Conservation (phyloP, 2,888 invertebrate species). For the Colostygia pectinataria region DNA sequence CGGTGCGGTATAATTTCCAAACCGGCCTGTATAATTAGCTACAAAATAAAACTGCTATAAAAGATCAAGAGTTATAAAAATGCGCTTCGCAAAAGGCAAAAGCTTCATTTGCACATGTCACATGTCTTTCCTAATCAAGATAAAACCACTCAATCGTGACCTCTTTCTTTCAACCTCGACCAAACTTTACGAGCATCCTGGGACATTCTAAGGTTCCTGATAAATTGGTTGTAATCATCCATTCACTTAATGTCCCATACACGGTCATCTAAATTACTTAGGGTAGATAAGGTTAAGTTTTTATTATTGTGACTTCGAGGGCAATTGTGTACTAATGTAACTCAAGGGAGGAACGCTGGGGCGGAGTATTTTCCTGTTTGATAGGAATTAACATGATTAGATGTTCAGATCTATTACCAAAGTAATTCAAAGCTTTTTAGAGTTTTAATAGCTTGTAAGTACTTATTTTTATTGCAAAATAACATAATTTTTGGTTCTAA, state of each 20-base stretch:
- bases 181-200: slow-evolving; percentile 44
- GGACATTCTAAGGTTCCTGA: slow-evolving; percentile 43
- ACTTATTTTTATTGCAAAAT: too few species aligned
- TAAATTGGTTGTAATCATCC: slow-evolving; percentile 67
- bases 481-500: too few species aligned
- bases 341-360: slow-evolving; percentile 20
- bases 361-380: slow-evolving; percentile 16
- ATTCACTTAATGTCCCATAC: slow-evolving; percentile 59
- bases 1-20: too few species aligned
- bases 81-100: too few species aligned
- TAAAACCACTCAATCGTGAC: slow-evolving; percentile 42
- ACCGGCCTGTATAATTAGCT: too few species aligned
- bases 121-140: slow-evolving; percentile 28
- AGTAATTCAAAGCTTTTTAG: too few species aligned
- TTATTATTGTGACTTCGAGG: slow-evolving; percentile 69
- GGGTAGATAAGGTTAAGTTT: slow-evolving; percentile 75
- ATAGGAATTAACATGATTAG: slow-evolving; percentile 26
- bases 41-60: too few species aligned
- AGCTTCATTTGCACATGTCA: slow-evolving; percentile 9
- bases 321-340: slow-evolving; percentile 50
- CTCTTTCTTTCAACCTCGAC: slow-evolving; percentile 34
- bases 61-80: too few species aligned
- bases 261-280: slow-evolving; percentile 73
- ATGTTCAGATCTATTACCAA: slow-evolving; percentile 6
- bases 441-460: too few species aligned